Conservation (phyloP, 2,888 invertebrate species). For the Andrena dorsata region DNA sequence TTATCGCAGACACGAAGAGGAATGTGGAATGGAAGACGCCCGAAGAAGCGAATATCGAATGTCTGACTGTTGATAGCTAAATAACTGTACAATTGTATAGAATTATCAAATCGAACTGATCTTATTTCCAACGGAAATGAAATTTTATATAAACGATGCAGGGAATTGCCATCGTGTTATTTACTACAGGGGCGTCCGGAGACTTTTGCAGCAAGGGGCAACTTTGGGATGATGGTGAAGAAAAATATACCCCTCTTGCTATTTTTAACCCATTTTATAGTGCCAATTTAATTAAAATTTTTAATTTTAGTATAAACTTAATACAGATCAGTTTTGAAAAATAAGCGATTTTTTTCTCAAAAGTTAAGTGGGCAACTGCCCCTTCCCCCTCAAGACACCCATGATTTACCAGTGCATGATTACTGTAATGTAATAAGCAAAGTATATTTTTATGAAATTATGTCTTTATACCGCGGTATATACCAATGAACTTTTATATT, state of each 20-base stretch:
- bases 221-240: too few species aligned
- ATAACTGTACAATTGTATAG: constrained; percentile 4
- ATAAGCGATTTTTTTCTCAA: too few species aligned
- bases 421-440: not conserved
- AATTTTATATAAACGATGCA: constrained; percentile 10
- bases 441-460: not conserved
- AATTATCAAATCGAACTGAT: not conserved
- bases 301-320: too few species aligned
- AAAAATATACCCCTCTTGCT: too few species aligned
- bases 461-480: not conserved
- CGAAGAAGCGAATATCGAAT: constrained; percentile 74
- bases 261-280: too few species aligned
- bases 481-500: not conserved
- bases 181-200: too few species aligned
- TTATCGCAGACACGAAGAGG: constrained; percentile 64
- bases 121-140: constrained; percentile 10
- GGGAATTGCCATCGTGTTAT: not conserved
- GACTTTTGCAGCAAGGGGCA: too few species aligned
- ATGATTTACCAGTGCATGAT: not conserved
- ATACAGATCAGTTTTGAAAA: too few species aligned
- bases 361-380: too few species aligned
- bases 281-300: too few species aligned
- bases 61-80: constrained; percentile 61
- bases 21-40: constrained; percentile 78
- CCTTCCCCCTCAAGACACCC: too few species aligned